phyloP scores from a whole-genome alignment of 2,888 invertebrate genomes.

The Drosophila seclusa region DNA sequence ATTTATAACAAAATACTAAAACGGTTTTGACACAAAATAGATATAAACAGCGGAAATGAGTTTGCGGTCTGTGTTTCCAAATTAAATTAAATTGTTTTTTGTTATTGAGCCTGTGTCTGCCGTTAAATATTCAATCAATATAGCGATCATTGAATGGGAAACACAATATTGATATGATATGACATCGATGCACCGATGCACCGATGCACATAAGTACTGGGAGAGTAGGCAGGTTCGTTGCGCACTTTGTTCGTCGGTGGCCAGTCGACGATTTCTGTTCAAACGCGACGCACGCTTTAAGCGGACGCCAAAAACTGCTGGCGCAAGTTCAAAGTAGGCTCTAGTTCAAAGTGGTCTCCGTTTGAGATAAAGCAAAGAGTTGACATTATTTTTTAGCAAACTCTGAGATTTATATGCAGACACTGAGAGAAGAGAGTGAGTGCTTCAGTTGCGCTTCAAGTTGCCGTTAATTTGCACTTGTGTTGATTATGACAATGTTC shows the following conservation, averaged over 20 bases:
- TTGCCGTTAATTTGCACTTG: not conserved
- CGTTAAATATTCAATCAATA: constrained; percentile 5
- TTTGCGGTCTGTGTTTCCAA: not conserved
- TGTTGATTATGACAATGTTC: constrained; percentile 11
- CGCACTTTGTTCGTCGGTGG: constrained; percentile 36
- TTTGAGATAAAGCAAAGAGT: constrained; percentile 15
- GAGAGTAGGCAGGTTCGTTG: not conserved
- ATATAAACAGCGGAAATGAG: not conserved
- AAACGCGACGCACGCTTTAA: constrained; percentile 64
- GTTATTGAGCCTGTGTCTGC: not conserved
- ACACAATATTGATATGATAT: not conserved
- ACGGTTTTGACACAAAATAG: not conserved
- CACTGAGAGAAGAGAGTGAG: constrained; percentile 8
- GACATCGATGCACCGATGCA: not conserved
- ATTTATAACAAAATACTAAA: not conserved
- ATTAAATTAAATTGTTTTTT: not conserved
- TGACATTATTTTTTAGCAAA: constrained; percentile 7
- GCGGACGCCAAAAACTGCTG: constrained; percentile 44
- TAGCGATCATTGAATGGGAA: constrained; percentile 22
- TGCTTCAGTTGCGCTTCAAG: not conserved
- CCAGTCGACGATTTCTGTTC: constrained; percentile 67
- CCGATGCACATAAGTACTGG: not conserved
- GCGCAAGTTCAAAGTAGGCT: constrained; percentile 18
- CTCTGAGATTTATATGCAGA: not conserved
- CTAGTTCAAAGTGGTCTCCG: constrained; percentile 17